Percentiles rank a stretch among this genome's conserved stretches.
Conservation (phyloP, 2,113 vertebrate species). For the Carassius auratus region DNA sequence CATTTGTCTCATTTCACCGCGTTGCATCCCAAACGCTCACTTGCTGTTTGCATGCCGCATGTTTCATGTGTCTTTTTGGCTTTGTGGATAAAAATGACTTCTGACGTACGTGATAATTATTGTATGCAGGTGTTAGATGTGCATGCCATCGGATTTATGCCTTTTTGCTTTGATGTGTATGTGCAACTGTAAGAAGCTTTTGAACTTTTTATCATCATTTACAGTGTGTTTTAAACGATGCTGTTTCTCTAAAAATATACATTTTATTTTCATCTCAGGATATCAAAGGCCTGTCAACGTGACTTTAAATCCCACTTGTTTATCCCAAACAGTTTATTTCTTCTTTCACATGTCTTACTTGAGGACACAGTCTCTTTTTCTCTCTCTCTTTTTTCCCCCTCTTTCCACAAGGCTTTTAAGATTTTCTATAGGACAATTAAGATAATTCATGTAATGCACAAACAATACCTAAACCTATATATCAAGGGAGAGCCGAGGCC, state of each 20-base stretch:
- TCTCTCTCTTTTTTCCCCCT: background rate
- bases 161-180: slow-evolving; percentile 4
- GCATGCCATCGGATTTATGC: slow-evolving; percentile 28
- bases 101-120: slow-evolving; percentile 17
- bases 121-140: slow-evolving; percentile 44
- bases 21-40: background rate
- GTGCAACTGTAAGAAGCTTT: slow-evolving; percentile 18
- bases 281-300: slow-evolving; percentile 55
- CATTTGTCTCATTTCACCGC: slow-evolving; percentile 3
- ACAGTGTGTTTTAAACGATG: background rate
- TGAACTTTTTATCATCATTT: slow-evolving; percentile 36
- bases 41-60: background rate
- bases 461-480: slow-evolving; percentile 64
- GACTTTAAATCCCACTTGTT: slow-evolving; percentile 42
- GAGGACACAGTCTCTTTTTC: slow-evolving; percentile 52
- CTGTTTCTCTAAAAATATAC: slow-evolving; percentile 35
- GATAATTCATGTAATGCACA: slow-evolving; percentile 66
- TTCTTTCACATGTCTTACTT: slow-evolving; percentile 71
- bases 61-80: background rate
- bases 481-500: slow-evolving; percentile 55
- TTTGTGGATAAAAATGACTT: slow-evolving; percentile 18
- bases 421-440: slow-evolving; percentile 62
- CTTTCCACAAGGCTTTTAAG: slow-evolving; percentile 52
- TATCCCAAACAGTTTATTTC: slow-evolving; percentile 51
- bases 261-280: slow-evolving; percentile 49